Conservation (phyloP, 2,888 invertebrate genomes). For the Onthophagus sagittarius region DNA sequence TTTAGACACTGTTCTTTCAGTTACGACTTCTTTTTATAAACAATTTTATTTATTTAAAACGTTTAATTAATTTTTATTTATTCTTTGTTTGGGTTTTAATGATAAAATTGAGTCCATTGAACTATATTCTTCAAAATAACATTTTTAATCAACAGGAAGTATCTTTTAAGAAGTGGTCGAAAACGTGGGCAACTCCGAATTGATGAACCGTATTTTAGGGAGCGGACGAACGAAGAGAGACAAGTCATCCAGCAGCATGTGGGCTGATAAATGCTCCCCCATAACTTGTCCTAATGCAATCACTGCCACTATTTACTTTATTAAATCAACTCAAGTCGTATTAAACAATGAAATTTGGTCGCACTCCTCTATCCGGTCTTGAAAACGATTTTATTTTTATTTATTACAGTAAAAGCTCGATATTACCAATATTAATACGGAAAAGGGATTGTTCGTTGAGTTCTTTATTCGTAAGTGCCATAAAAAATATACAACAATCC, state of each 20-base stretch:
- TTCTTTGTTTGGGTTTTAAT: background rate
- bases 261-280: slow-evolving; percentile 24
- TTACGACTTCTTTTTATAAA: background rate
- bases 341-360: slow-evolving; percentile 15
- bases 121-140: background rate
- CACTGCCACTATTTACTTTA: slow-evolving; percentile 25
- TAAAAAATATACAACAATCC: no score
- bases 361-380: background rate
- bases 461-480: no score
- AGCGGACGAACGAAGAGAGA: background rate
- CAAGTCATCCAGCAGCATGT: slow-evolving; percentile 8
- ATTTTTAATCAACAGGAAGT: background rate
- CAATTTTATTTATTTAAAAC: no score
- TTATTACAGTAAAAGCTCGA: no score
- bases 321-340: slow-evolving; percentile 19
- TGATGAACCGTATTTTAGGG: background rate
- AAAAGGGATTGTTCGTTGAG: no score
- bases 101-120: background rate
- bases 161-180: background rate
- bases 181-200: background rate
- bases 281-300: slow-evolving; percentile 18
- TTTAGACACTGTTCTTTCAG: background rate
- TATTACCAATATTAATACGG: no score
- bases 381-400: background rate
- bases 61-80: background rate